Evolutionary conservation across 1,140 invertebrate species (phyloP).

Genomic region (Neuroterus valhalla): DNA sequence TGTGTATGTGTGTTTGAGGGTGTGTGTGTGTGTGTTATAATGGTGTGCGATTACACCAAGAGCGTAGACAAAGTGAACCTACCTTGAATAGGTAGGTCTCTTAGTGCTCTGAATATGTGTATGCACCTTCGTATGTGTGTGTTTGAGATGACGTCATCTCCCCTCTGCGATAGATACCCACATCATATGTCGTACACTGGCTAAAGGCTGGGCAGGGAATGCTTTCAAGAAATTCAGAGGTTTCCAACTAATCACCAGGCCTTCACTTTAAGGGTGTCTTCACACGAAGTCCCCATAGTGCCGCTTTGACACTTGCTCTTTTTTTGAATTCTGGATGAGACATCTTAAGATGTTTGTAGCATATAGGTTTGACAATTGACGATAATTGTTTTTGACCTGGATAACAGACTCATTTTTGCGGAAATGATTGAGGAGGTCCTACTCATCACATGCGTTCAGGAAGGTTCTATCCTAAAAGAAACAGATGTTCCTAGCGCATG

Average conservation of each 20-base stretch:
- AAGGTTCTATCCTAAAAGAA: too few relatives aligned
- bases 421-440: too few relatives aligned
- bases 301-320: slow-evolving; percentile 33
- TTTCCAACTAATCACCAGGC: slow-evolving; percentile 59
- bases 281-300: slow-evolving; percentile 52
- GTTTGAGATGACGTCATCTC: slow-evolving; percentile 59
- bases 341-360: too few relatives aligned
- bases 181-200: slow-evolving; percentile 63
- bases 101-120: slow-evolving; percentile 32
- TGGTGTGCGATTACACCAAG: slow-evolving; percentile 30
- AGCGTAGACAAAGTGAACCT: slow-evolving; percentile 50
- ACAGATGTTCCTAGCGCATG: too few relatives aligned
- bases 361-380: too few relatives aligned
- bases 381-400: too few relatives aligned
- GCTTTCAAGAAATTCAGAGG: slow-evolving; percentile 56
- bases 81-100: slow-evolving; percentile 48
- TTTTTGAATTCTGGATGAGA: slow-evolving; percentile 12
- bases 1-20: too few relatives aligned
- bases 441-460: too few relatives aligned
- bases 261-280: slow-evolving; percentile 52
- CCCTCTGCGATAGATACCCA: slow-evolving; percentile 64
- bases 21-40: too few relatives aligned
- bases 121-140: slow-evolving; percentile 48
- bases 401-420: too few relatives aligned
- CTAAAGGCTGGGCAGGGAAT: slow-evolving; percentile 46